Percentiles rank a stretch among this genome's conserved stretches.
These are phyloP conservation scores for Chromobotia macracanthus DNA, from an alignment of 2,797 vertebrate genomes.

Conservation along the genomic window DNA sequence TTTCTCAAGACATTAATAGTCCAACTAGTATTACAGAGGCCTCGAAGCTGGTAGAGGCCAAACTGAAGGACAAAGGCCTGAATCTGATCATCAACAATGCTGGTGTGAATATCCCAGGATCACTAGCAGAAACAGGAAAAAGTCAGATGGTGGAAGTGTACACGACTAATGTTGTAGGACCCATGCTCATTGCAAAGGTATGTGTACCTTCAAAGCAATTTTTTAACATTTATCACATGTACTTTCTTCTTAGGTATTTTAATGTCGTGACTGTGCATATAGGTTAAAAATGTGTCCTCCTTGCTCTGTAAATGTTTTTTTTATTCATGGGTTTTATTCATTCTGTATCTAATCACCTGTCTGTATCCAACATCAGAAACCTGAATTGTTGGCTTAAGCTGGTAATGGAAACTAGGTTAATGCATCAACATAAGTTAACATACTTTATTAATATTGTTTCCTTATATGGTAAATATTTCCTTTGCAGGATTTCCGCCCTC, in stretches of 20 bases:
- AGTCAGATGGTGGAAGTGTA: constrained; percentile 67
- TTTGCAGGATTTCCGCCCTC: constrained; percentile 71
- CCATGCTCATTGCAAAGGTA: constrained; percentile 71
- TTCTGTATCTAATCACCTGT: neutral
- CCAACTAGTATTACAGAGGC: constrained; percentile 64
- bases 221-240: neutral
- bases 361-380: too few relatives aligned
- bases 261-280: neutral
- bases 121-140: constrained; percentile 52
- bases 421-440: too few relatives aligned
- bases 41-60: constrained; percentile 54
- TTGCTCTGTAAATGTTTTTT: neutral
- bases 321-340: too few relatives aligned
- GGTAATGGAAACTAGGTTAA: too few relatives aligned
- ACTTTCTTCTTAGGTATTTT: neutral
- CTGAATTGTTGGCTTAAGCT: too few relatives aligned
- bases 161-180: constrained; percentile 73
- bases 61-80: constrained; percentile 58
- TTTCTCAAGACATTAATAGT: constrained; percentile 60
- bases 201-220: neutral
- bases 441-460: neutral
- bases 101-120: constrained; percentile 57
- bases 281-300: neutral
- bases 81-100: constrained; percentile 78
- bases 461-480: neutral